phyloP scores from a whole-genome alignment of 2,113 vertebrate genomes.

The Pelecanus crispus region DNA sequence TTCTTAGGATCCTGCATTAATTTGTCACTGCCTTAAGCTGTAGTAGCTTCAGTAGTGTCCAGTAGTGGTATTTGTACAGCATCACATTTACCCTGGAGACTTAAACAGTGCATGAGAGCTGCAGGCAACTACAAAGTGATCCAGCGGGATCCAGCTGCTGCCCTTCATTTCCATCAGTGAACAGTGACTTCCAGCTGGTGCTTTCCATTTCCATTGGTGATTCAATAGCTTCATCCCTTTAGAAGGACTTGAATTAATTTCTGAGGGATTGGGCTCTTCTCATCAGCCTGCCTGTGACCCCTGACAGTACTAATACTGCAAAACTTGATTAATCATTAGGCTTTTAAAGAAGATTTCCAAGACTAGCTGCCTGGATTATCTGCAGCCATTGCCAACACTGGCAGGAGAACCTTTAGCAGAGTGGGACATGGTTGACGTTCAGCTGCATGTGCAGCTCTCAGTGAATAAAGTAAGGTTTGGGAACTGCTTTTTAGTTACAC shows the following conservation, averaged over 20 bases:
- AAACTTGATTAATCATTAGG: conserved; percentile 59
- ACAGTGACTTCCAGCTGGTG: not conserved
- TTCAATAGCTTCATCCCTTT: conserved; percentile 7
- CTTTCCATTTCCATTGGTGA: not conserved
- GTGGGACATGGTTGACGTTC: not conserved
- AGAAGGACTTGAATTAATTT: conserved; percentile 47
- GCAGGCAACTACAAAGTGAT: not conserved
- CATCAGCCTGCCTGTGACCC: conserved; percentile 28
- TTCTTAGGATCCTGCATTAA: not conserved
- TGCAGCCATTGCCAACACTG: not conserved
- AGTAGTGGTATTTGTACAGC: not conserved
- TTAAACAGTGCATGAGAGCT: not conserved
- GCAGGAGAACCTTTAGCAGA: not conserved
- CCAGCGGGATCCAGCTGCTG: not conserved
- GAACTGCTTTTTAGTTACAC: not conserved
- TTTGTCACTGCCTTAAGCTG: not conserved
- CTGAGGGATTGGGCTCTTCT: conserved; percentile 13
- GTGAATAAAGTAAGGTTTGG: not conserved
- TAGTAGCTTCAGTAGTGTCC: not conserved
- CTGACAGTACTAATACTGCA: conserved; percentile 13
- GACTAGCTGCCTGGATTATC: conserved; percentile 16
- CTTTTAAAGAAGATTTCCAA: conserved; percentile 49
- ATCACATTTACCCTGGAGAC: not conserved
- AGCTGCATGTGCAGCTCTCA: not conserved
- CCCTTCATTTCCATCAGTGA: not conserved